Base-by-base conservation (phyloP, 2,888 invertebrate species). In the Plusia festucae region DNA sequence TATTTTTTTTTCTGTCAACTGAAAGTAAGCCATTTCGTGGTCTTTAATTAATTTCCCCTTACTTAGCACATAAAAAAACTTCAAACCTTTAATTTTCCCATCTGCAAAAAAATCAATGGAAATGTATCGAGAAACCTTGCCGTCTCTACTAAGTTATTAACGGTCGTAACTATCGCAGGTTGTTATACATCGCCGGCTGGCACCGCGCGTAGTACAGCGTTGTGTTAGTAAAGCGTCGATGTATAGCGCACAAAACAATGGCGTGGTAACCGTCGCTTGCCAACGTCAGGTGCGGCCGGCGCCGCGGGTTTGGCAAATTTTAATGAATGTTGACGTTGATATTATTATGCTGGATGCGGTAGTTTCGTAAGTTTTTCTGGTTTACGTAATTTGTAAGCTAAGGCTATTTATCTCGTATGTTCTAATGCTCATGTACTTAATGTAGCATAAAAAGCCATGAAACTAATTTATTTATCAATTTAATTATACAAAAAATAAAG, bases 291-390 rank as follows among this genome's bases (percentile, higher is more conserved):
- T 86, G 86, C 76, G 72, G 60, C 61, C 68, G 85, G 84, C 80
- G 76, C 75, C 81, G 81, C 82, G 82, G 83, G 82, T 84, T 85
- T 82, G 82, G 84, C 84, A 87, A 85, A 85, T 85, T 86, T 86
- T 93, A 93, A 93, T 93, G 93, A 93, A 93, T 93, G 92, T 90
- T 78, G 79, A 60, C 70, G 34, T 24, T 40, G 67, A 83, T 70
- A 60, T 70, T 54, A n/a, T 5, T 0, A 7, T 24, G 8, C 90
- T 92, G 71, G 93, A 93, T 79, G 84, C 65, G 91, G 56, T 32
- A 18, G 8, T n/a, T 46, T n/a, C 7, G 15, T 20, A 15, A n/a
- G 15, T 7, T 27, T 16, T 53, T 52, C 0, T 15, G 24, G 22
- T 15, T 40, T n/a, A n/a, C 15, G n/a, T 7, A n/a, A 40, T n/a